Evolutionary conservation across 2,113 vertebrate genomes (phyloP).

Genomic region (Pangasianodon gigas): DNA sequence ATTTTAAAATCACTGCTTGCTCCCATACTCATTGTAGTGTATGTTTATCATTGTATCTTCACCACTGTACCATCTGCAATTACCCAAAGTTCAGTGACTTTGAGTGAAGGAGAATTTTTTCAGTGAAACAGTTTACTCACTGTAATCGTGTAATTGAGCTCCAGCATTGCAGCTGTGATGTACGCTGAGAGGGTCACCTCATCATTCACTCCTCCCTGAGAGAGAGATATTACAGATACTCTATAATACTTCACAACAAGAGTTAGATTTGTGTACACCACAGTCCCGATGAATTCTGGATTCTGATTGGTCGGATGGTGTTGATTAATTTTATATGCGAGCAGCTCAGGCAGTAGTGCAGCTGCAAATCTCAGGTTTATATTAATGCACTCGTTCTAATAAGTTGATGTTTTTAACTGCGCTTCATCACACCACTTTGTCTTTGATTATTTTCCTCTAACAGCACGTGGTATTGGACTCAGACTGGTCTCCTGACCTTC

Average conservation of each 20-base stretch:
- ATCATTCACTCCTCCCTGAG: slow-evolving; percentile 82
- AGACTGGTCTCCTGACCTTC: slow-evolving; percentile 73
- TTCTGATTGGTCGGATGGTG: background rate
- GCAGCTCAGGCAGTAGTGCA: background rate
- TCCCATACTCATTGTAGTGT: background rate
- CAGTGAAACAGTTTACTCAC: slow-evolving; percentile 63
- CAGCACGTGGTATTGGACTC: background rate
- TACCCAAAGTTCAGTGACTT: background rate
- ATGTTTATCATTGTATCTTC: background rate
- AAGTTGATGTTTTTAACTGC: background rate
- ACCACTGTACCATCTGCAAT: background rate
- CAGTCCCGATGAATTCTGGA: background rate
- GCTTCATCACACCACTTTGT: background rate
- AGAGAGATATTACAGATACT: background rate
- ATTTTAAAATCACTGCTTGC: background rate
- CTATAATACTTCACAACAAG: no score
- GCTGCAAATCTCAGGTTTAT: no score
- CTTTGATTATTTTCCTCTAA: background rate
- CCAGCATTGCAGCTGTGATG: slow-evolving; percentile 80
- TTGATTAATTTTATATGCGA: background rate
- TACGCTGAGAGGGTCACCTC: slow-evolving; percentile 79
- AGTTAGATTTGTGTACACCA: background rate
- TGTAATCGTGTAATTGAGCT: slow-evolving; percentile 55
- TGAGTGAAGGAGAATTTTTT: background rate
- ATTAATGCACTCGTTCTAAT: no score